A percentile compares a stretch with the other conserved stretches of the same genome.
phyloP scores from a whole-genome alignment of 2,797 vertebrate species.

The Euphonia xanthogaster region DNA sequence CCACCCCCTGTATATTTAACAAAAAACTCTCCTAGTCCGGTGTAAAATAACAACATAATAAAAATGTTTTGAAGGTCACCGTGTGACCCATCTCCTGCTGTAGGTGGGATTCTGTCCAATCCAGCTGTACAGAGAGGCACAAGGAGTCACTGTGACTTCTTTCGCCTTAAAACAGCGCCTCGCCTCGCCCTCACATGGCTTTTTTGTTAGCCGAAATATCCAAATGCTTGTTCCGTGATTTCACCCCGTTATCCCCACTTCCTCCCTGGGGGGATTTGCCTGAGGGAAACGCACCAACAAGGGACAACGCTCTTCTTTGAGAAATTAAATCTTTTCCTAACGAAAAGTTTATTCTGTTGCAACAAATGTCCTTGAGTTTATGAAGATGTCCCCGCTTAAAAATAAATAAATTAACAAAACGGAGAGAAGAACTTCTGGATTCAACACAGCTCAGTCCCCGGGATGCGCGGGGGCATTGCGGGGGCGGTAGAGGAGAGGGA shows the following conservation, averaged over 20 bases:
- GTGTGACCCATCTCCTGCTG: fast-evolving
- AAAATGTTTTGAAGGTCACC: neutral
- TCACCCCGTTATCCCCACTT: neutral
- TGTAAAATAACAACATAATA: neutral
- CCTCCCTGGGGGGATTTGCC: no score
- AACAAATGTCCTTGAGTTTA: neutral
- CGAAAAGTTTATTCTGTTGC: neutral
- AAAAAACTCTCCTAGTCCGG: neutral
- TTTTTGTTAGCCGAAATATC: neutral
- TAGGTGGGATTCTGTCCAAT: neutral
- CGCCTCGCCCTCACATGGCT: neutral
- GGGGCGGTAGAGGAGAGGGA: neutral
- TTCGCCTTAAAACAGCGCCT: neutral
- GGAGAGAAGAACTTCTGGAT: neutral
- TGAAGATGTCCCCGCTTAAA: neutral
- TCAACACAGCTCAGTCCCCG: fast-evolving
- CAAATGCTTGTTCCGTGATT: neutral
- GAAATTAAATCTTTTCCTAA: neutral
- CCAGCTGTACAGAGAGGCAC: neutral
- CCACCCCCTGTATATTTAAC: neutral
- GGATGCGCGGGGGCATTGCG: neutral
- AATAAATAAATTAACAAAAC: fast-evolving
- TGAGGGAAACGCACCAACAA: neutral
- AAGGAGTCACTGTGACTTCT: neutral
- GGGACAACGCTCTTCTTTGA: no score